Percentiles rank a stretch among this genome's conserved stretches.
Conservation (phyloP, 30 jellyfish, hydroid and myxozoan genomes). For the Turritopsis rubra region DNA sequence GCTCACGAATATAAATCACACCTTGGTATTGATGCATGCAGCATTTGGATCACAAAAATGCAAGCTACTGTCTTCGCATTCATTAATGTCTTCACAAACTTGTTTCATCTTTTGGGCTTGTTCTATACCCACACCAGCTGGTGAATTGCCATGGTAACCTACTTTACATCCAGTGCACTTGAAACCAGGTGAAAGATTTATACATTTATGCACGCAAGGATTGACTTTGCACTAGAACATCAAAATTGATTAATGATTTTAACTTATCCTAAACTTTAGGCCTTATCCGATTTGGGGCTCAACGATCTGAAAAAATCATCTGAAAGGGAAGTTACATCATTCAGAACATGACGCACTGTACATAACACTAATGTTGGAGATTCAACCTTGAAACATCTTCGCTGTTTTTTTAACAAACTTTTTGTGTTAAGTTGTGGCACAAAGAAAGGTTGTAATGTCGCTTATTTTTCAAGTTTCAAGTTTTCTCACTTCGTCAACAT, state of each 20-base stretch:
- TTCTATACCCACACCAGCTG: constrained; percentile 86
- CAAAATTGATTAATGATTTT: background rate
- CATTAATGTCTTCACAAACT: constrained; percentile 73
- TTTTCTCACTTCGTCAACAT: constrained; percentile 63
- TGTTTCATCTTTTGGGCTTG: constrained; percentile 63
- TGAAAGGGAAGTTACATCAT: too few relatives aligned
- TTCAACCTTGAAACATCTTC: too few relatives aligned
- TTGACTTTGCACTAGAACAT: constrained; percentile 36
- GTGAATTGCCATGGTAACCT: constrained; percentile 84
- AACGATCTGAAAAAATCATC: too few relatives aligned
- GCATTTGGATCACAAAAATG: constrained; percentile 85
- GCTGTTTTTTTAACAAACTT: too few relatives aligned
- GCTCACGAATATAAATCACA: constrained; percentile 26
- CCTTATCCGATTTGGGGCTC: too few relatives aligned
- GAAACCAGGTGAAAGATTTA: constrained; percentile 85
- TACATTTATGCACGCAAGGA: constrained; percentile 32
- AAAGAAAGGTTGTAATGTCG: too few relatives aligned
- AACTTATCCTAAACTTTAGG: too few relatives aligned
- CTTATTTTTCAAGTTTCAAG: background rate
- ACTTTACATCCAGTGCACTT: constrained; percentile 92
- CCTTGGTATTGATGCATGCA: constrained; percentile 70
- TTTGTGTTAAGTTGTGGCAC: too few relatives aligned
- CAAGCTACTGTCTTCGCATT: constrained; percentile 43
- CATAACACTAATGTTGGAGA: too few relatives aligned
- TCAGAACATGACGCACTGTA: too few relatives aligned